Conservation (phyloP, 2,797 vertebrate species). For the Melopsittacus undulatus region DNA sequence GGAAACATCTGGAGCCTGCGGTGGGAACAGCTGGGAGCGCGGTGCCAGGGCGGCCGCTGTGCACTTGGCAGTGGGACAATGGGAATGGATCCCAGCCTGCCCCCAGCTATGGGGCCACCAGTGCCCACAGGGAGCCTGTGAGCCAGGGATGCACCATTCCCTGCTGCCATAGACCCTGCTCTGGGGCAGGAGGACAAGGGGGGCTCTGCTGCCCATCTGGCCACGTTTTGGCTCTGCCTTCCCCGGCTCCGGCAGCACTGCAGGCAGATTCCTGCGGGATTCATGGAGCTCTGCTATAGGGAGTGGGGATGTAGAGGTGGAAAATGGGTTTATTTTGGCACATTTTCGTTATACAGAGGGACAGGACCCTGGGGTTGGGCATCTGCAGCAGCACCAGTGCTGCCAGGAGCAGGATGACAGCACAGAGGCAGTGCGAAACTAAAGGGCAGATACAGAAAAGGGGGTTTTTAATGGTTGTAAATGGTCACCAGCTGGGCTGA, state of each 20-base stretch:
- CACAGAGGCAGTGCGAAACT: slow-evolving; percentile 18
- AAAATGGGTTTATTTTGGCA: not conserved
- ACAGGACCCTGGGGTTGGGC: not conserved
- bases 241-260: not conserved
- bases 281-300: fast-evolving
- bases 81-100: not conserved
- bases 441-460: not conserved
- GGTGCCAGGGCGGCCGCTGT: not conserved
- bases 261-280: not conserved
- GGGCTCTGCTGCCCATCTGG: not conserved
- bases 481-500: slow-evolving; percentile 61
- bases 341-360: not conserved
- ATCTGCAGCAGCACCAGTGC: slow-evolving; percentile 22
- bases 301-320: not conserved
- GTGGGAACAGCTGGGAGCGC: slow-evolving; percentile 71
- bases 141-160: not conserved
- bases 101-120: not conserved
- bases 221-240: not conserved
- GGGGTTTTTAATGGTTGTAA: slow-evolving; percentile 55
- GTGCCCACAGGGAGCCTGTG: fast-evolving
- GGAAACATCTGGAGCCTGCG: slow-evolving; percentile 71
- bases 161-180: not conserved
- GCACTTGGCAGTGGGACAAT: not conserved
- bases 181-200: not conserved
- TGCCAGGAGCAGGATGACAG: not conserved